A percentile compares a stretch with the other conserved stretches of the same genome.
Evolutionary conservation across 2,113 vertebrate genomes (phyloP).

Genomic region (Chamaetylas fuelleborni): DNA sequence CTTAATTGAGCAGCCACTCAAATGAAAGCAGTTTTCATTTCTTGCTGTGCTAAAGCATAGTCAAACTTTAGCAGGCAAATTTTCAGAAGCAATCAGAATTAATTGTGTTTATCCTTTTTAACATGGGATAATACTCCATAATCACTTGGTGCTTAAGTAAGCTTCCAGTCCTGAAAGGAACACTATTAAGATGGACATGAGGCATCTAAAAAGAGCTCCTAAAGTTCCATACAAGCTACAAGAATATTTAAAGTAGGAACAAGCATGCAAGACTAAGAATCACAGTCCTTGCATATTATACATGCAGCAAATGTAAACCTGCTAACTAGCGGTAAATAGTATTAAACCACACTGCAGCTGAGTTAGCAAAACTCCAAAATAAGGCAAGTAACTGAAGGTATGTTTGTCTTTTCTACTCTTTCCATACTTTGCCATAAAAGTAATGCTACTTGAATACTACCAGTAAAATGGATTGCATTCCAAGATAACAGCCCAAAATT

Average conservation of each 20-base stretch:
- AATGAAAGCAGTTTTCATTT: neutral
- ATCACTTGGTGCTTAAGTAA: neutral
- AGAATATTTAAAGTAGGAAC: neutral
- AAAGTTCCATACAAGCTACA: neutral
- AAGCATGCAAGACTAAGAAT: neutral
- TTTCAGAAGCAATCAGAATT: neutral
- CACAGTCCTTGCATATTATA: neutral
- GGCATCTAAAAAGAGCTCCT: neutral
- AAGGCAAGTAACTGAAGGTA: neutral
- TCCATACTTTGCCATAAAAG: neutral
- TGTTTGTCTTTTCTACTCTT: neutral
- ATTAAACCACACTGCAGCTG: neutral
- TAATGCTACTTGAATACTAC: neutral
- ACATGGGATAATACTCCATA: neutral
- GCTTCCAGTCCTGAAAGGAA: neutral
- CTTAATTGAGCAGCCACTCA: neutral
- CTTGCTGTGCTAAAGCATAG: neutral
- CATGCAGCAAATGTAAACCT: neutral
- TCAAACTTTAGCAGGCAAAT: neutral
- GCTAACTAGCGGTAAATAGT: neutral
- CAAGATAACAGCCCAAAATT: neutral
- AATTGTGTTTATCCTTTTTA: neutral
- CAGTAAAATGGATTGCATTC: neutral
- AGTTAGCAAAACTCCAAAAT: neutral
- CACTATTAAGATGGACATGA: neutral